Percentiles rank a stretch among this genome's conserved stretches.
These are phyloP conservation scores for Idris sp. DNA, from an alignment of 1,140 invertebrate genomes.

Conservation along the genomic window DNA sequence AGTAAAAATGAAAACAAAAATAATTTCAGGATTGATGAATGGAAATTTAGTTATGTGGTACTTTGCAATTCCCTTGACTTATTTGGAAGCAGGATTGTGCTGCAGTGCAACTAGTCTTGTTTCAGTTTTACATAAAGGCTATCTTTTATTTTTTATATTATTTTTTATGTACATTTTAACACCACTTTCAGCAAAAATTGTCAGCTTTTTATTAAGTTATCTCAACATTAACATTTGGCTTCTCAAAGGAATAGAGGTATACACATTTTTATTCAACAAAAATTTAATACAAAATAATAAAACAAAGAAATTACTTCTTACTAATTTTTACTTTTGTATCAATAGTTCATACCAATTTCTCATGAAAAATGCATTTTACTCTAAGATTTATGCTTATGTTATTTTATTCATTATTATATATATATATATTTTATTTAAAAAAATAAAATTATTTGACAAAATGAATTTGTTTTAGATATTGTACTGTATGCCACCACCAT, in stretches of 20 bases:
- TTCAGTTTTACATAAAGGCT: slow-evolving; percentile 65
- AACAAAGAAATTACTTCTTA: too few relatives aligned
- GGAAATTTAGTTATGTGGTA: slow-evolving; percentile 73
- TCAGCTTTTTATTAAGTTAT: slow-evolving; percentile 65
- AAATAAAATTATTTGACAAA: too few relatives aligned
- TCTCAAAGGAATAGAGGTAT: slow-evolving; percentile 76
- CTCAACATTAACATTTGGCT: slow-evolving; percentile 71
- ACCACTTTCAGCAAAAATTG: slow-evolving; percentile 69
- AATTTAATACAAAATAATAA: background rate
- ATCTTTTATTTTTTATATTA: slow-evolving; percentile 70
- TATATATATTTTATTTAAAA: too few relatives aligned
- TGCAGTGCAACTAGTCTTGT: slow-evolving; percentile 69
- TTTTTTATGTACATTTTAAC: slow-evolving; percentile 72
- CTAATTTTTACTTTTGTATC: too few relatives aligned
- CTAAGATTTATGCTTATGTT: too few relatives aligned
- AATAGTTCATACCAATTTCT: too few relatives aligned
- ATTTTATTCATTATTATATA: too few relatives aligned
- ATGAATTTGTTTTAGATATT: slow-evolving; percentile 73
- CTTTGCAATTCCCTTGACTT: slow-evolving; percentile 73
- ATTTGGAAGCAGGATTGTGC: slow-evolving; percentile 72
- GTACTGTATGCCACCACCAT: slow-evolving; percentile 76
- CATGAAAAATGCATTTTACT: too few relatives aligned
- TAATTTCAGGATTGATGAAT: slow-evolving; percentile 68
- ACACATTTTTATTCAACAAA: slow-evolving; percentile 9
- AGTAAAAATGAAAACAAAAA: too few relatives aligned